Percentiles rank a stretch among this genome's conserved stretches.
These are phyloP conservation scores for Knipowitschia caucasica DNA, from an alignment of 2,797 vertebrate genomes.

Conservation along the genomic window DNA sequence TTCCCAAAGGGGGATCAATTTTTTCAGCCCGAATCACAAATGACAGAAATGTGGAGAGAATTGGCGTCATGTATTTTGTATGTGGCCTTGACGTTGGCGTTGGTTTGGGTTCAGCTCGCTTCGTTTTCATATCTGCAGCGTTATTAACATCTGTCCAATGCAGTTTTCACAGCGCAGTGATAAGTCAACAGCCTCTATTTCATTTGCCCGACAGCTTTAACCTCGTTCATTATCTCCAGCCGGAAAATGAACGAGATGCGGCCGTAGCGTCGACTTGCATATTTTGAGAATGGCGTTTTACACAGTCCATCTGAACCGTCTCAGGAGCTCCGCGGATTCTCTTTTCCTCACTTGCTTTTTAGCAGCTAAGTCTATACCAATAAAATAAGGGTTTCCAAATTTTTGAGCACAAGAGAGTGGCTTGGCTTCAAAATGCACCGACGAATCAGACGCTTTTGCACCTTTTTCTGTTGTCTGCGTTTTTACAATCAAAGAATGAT, in stretches of 20 bases:
- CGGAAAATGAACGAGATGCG: constrained; percentile 3
- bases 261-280: constrained; percentile 5
- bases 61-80: not conserved
- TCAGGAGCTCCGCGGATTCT: too few species aligned
- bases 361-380: too few species aligned
- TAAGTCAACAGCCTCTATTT: constrained; percentile 15
- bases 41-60: not conserved
- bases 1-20: not conserved
- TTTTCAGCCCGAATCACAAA: not conserved
- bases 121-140: not conserved
- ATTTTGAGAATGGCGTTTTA: not conserved
- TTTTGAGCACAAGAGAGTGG: too few species aligned
- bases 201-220: constrained; percentile 23
- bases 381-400: too few species aligned
- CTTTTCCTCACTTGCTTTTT: too few species aligned
- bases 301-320: constrained; percentile 15
- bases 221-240: constrained; percentile 9
- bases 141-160: not conserved
- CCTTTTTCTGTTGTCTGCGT: too few species aligned
- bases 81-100: not conserved
- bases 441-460: too few species aligned
- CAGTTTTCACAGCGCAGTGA: constrained; percentile 12
- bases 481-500: too few species aligned
- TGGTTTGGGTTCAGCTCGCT: not conserved
- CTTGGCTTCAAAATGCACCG: too few species aligned